Base-by-base conservation (phyloP, 2,797 vertebrate species). In the Champsocephalus gunnari region DNA sequence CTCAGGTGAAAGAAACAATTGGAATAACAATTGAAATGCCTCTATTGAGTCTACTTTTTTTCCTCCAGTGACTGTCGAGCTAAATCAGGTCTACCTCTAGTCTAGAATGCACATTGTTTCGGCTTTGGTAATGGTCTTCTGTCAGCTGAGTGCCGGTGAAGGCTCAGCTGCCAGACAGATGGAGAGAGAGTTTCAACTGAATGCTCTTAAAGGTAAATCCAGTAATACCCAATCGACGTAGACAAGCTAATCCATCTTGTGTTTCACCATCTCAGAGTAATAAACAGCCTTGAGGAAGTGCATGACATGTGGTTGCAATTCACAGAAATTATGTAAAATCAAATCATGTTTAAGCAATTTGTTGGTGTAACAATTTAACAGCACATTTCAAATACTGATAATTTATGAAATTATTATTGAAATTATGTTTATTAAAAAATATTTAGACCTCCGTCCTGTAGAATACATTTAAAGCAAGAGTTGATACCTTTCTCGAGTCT, bases 121-220 rank as follows among this genome's bases (percentile, higher is more conserved):
- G 49, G 41, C 48, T 55, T 45, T 19, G 9, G 56, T 74, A 81
- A 79, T 73, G 50, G 79, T 77, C 69, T 71, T 51, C 83, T 84
- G 65, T 84, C 65, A 66, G 76, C 66, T 5, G 51, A 73, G 59
- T 12, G 65, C 32, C 3, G 5, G 44, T 60, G 53, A 75, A 60
- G 62, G 75, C 78, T 84, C 81, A 80, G 75, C 78, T 70, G 74
- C 21, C 49, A 77, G 86, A 88, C 91, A 91, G 89, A 92, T 88
- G 87, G 87, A 85, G 77, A 59, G 19, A 82, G 77, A 87, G 83
- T 85, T 91, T 89, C 73, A 80, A 82, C 75, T 69, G 51, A 80
- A 81, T 50, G 59, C 78, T 84, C 83, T 89, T 87, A 83, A 80
- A 83, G 82, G 78, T 87, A 88, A 93, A 89, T 81, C 91, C 87